Evolutionary conservation across 2,888 invertebrate genomes (phyloP).

Genomic region (Caradrina kadenii): DNA sequence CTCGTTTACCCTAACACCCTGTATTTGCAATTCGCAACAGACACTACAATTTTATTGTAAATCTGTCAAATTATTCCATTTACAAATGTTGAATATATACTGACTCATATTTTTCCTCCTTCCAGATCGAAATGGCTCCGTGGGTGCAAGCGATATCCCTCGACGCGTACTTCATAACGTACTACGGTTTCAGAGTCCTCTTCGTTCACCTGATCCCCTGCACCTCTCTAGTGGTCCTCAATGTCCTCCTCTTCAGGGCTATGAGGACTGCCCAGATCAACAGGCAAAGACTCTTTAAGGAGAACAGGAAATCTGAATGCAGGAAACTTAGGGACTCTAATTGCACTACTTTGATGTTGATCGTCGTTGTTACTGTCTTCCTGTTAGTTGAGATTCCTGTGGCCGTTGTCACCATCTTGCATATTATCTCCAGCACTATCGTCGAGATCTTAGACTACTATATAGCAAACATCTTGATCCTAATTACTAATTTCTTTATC

Average conservation of each 20-base stretch:
- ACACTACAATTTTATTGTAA: too few relatives aligned
- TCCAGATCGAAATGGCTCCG: slow-evolving; percentile 90
- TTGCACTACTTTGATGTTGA: slow-evolving; percentile 96
- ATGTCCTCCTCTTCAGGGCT: slow-evolving; percentile 96
- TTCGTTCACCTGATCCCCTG: slow-evolving; percentile 98
- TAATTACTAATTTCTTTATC: slow-evolving; percentile 97
- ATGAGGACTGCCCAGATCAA: slow-evolving; percentile 96
- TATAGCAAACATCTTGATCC: slow-evolving; percentile 94
- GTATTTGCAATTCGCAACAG: too few relatives aligned
- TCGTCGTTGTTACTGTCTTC: slow-evolving; percentile 96
- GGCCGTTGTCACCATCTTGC: slow-evolving; percentile 95
- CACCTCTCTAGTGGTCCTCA: slow-evolving; percentile 96
- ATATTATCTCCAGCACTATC: slow-evolving; percentile 94
- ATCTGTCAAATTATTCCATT: too few relatives aligned
- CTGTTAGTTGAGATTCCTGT: slow-evolving; percentile 95
- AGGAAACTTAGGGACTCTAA: slow-evolving; percentile 94
- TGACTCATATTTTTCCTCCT: slow-evolving; percentile 43
- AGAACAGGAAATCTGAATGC: slow-evolving; percentile 94
- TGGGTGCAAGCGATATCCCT: slow-evolving; percentile 94
- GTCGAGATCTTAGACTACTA: slow-evolving; percentile 94
- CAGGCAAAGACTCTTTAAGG: slow-evolving; percentile 94
- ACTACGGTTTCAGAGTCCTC: slow-evolving; percentile 96
- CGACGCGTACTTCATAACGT: slow-evolving; percentile 95
- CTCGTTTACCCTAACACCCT: too few relatives aligned
- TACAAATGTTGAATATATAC: too few relatives aligned